Evolutionary conservation across 2,797 vertebrate species (phyloP), one percentile per base, ranked within the genome.

Genomic region (Gobionotothen gibberifrons): DNA sequence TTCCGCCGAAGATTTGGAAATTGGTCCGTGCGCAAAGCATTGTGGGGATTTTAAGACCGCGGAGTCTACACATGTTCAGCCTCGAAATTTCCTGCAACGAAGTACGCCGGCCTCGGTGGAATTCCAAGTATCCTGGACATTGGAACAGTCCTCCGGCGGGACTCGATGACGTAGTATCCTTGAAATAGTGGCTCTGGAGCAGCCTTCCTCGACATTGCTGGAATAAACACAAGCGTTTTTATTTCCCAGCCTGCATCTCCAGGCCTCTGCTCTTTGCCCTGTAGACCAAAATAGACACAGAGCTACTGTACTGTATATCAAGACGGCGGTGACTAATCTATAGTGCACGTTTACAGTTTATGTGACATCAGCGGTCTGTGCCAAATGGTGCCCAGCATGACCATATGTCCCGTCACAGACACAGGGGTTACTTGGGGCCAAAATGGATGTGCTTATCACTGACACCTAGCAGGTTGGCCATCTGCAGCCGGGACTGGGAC

Each of bases 331-430:
- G 84, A 89, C 82, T 88, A 89, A 93, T 91, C 76, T 87, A 89
- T 88, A 81, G 81, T 70, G 74, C 83, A 86, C 79, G 55, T 90
- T 93, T 91, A 90, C 83, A 87, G 89, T 92, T 84, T 76, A 82
- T 84, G 83, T 84, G 88, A 88, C 70, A 89, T 91, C 81, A 73
- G 82, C 59, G 83, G 82, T 83, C 84, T 79, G 82, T 87, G 93
- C 91, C 93, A 92, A 94, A 91, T 89, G 81, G 83, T 78, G 81
- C 92, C 80, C 94, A 92, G 94, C 90, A 68, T 85, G 94, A 93
- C 93, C 94, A 94, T 95, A 94, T 95, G 95, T 91, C 86, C 71
- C 39, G 21, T 72, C 89, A 92, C 83, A 88, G 91, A 91, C 92
- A 92, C 73, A 49, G 82, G 69, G 80, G 83, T 76, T 71, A 72